phyloP scores from a whole-genome alignment of 2,888 invertebrate species.

The Sylvicola cinctus region DNA sequence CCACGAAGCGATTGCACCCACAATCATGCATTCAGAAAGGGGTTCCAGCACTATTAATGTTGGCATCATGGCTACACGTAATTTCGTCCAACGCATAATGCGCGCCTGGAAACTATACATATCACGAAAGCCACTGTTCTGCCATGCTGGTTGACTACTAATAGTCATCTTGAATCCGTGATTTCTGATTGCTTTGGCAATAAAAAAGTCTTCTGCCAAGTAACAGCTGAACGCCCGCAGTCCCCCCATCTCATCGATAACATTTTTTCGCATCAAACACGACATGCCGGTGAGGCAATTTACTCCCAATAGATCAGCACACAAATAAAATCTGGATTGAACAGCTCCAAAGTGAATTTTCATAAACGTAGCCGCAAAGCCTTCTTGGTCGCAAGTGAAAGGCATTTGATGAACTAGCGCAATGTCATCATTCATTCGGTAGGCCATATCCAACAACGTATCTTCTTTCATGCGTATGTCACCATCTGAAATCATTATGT shows the following conservation, averaged over 20 bases:
- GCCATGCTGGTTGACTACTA: constrained; percentile 84
- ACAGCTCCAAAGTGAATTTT: constrained; percentile 96
- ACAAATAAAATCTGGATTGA: constrained; percentile 86
- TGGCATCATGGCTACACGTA: constrained; percentile 91
- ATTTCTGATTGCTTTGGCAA: constrained; percentile 73
- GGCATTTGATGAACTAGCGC: constrained; percentile 97
- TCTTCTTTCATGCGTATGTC: constrained; percentile 91
- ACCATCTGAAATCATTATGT: constrained; percentile 86
- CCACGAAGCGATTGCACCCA: constrained; percentile 84
- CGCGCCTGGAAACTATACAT: constrained; percentile 71
- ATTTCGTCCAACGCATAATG: constrained; percentile 78
- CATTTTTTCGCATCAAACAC: constrained; percentile 69
- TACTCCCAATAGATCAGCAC: constrained; percentile 75
- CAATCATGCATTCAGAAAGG: constrained; percentile 81
- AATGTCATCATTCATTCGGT: constrained; percentile 69
- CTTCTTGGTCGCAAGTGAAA: constrained; percentile 81
- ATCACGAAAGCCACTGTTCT: constrained; percentile 81
- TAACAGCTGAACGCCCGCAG: constrained; percentile 79
- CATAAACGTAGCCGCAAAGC: constrained; percentile 89
- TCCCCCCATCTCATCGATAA: constrained; percentile 84
- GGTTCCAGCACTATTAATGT: constrained; percentile 82
- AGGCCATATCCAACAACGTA: constrained; percentile 87
- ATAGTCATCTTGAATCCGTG: constrained; percentile 82
- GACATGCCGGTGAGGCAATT: constrained; percentile 99
- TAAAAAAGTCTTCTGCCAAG: constrained; percentile 95